Percentiles rank a stretch among this genome's conserved stretches.
These are phyloP conservation scores for Merodon equestris DNA, from an alignment of 2,888 invertebrate genomes.

Conservation along the genomic window DNA sequence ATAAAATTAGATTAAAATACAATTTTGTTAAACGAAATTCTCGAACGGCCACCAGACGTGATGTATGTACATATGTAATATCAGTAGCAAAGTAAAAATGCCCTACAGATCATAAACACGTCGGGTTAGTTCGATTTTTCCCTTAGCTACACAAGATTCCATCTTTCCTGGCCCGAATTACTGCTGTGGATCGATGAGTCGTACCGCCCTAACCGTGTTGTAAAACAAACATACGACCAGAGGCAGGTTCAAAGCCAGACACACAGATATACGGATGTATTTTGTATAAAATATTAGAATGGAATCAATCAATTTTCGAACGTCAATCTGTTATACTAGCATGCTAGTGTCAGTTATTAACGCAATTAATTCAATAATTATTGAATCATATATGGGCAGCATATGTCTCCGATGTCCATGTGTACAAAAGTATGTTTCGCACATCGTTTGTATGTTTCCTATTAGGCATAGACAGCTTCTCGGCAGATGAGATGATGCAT, in stretches of 20 bases:
- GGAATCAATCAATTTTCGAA: conserved; percentile 71
- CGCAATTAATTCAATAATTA: conserved; percentile 79
- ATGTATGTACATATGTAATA: neutral
- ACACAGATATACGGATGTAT: conserved; percentile 43
- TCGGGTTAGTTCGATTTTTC: conserved; percentile 50
- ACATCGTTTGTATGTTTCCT: conserved; percentile 45
- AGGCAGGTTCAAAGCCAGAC: neutral
- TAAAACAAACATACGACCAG: too few relatives aligned
- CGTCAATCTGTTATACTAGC: conserved; percentile 70
- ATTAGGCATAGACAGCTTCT: conserved; percentile 44
- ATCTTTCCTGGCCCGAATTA: too few relatives aligned
- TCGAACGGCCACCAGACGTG: neutral
- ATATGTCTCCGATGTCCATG: conserved; percentile 56
- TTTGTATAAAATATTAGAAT: conserved; percentile 66
- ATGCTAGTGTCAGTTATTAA: conserved; percentile 78
- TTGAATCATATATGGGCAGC: conserved; percentile 77
- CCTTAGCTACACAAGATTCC: conserved; percentile 17
- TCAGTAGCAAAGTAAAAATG: neutral
- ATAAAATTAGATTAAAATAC: conserved; percentile 55
- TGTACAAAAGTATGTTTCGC: neutral
- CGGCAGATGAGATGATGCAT: conserved; percentile 44
- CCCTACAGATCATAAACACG: conserved; percentile 1
- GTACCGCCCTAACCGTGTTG: too few relatives aligned
- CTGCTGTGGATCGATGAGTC: too few relatives aligned
- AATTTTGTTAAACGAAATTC: conserved; percentile 18